Base-by-base conservation (phyloP, 2,797 vertebrate genomes). In the Coranthus polyacanthus region DNA sequence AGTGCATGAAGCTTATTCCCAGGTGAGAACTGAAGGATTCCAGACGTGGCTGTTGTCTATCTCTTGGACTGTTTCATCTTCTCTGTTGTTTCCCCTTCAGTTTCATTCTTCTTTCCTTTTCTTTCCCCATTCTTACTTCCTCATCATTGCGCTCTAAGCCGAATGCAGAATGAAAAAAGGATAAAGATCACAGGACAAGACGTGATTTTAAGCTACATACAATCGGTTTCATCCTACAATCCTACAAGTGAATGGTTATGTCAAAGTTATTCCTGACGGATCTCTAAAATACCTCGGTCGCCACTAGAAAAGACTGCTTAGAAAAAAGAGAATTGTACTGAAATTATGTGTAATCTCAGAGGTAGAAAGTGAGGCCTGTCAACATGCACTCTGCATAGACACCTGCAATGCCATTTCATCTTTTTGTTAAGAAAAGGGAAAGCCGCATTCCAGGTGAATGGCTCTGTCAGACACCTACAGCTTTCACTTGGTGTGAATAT, bases 271-370 rank as follows among this genome's bases (percentile, higher is more conserved):
- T 65, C 11, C 26, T 1, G 11, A 16, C 10, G 39, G 4, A 1
- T 55, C 38, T 63, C 17, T 11, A 22, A 47, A 53, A 38, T 18
- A 43, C n/a, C 2, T 2, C 0, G 22, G 2, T 22, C 42, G 38
- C 37, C 37, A 12, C 15, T 4, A 2, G 12, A 50, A 61, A 72
- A 53, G 18, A 43, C 11, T 8, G 1, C 7, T 8, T 11, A 1
- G 29, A 10, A 54, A 10, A 26, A 60, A 55, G 15, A 10, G 9
- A 42, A 41, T 16, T 37, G 20, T n/a, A 15, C 15, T 15, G 20
- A 50, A 43, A 68, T 46, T 3, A 24, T 53, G 51, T 32, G 16
- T 17, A 41, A 64, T 50, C 22, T 22, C n/a, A 54, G 21, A 54
- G 39, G 21, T 16, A 22, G 52, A 38, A 37, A 38, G 32, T 22